These are phyloP conservation scores for Neosilurus hyrtlii DNA, from an alignment of 2,797 vertebrate species.

Conservation along the genomic window DNA sequence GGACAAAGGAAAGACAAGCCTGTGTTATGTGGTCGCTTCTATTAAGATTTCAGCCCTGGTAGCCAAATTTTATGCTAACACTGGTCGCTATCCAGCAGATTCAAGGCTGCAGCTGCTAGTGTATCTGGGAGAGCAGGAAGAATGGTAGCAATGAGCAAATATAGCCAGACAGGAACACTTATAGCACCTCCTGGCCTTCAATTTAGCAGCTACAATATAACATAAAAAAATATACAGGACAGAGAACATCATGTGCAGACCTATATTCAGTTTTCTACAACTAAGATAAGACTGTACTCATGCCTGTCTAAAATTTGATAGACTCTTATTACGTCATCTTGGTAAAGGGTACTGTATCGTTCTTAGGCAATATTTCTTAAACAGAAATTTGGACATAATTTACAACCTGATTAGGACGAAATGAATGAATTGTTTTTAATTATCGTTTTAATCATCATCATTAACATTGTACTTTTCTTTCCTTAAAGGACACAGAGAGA, in stretches of 20 bases:
- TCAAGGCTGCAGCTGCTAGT: conserved; percentile 56
- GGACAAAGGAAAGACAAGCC: conserved; percentile 6
- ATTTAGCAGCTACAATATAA: conserved; percentile 19
- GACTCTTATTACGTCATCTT: conserved; percentile 1
- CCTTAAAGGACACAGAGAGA: conserved; percentile 53
- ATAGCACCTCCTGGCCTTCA: conserved; percentile 49
- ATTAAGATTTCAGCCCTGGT: conserved; percentile 21
- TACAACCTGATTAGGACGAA: neutral
- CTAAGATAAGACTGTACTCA: neutral
- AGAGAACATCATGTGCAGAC: neutral
- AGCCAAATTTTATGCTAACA: conserved; percentile 34
- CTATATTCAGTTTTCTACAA: neutral
- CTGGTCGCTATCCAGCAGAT: conserved; percentile 28
- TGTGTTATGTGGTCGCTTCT: conserved; percentile 21
- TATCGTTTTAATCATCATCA: neutral
- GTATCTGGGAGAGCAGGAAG: conserved; percentile 51
- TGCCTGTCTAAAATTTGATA: neutral
- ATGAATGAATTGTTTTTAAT: neutral
- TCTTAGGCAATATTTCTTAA: conserved; percentile 18
- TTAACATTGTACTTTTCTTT: neutral
- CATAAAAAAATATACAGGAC: conserved; percentile 19
- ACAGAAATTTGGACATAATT: neutral
- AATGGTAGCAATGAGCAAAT: conserved; percentile 63
- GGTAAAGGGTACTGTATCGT: conserved; percentile 17
- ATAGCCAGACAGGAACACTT: conserved; percentile 58